These are phyloP conservation scores for Forbesichthys agassizii DNA, from an alignment of 2,113 vertebrate species.

Conservation along the genomic window DNA sequence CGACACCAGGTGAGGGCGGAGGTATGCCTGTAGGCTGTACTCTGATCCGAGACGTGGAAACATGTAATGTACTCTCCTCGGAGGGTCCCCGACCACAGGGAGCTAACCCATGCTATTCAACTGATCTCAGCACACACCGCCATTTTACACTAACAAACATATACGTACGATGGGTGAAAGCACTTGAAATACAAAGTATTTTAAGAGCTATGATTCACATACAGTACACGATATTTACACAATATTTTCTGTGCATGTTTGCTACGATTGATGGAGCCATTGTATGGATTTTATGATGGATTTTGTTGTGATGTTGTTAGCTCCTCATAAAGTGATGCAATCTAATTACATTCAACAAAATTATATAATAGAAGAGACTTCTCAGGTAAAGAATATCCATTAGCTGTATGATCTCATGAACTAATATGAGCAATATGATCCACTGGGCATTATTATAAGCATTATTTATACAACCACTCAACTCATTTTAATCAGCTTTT, in stretches of 20 bases:
- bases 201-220: slow-evolving; percentile 25
- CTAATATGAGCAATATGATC: slow-evolving; percentile 20
- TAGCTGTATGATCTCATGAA: slow-evolving; percentile 14
- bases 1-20: slow-evolving; percentile 56
- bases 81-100: slow-evolving; percentile 65
- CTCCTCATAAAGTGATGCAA: slow-evolving; percentile 45
- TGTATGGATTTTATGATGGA: slow-evolving; percentile 38
- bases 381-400: slow-evolving; percentile 28
- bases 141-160: slow-evolving; percentile 11
- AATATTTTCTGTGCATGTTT: slow-evolving; percentile 42
- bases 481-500: not conserved
- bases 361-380: slow-evolving; percentile 56
- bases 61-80: slow-evolving; percentile 56
- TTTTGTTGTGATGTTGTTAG: slow-evolving; percentile 44
- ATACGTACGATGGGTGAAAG: slow-evolving; percentile 5
- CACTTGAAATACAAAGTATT: slow-evolving; percentile 15
- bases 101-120: slow-evolving; percentile 52
- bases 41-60: slow-evolving; percentile 69
- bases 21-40: slow-evolving; percentile 59
- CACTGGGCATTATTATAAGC: not conserved
- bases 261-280: slow-evolving; percentile 45
- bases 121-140: slow-evolving; percentile 44
- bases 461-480: not conserved
- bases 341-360: slow-evolving; percentile 42
- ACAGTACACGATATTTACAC: slow-evolving; percentile 7